Conservation (phyloP, 2,113 vertebrate genomes). For the Pterocles burchelli region DNA sequence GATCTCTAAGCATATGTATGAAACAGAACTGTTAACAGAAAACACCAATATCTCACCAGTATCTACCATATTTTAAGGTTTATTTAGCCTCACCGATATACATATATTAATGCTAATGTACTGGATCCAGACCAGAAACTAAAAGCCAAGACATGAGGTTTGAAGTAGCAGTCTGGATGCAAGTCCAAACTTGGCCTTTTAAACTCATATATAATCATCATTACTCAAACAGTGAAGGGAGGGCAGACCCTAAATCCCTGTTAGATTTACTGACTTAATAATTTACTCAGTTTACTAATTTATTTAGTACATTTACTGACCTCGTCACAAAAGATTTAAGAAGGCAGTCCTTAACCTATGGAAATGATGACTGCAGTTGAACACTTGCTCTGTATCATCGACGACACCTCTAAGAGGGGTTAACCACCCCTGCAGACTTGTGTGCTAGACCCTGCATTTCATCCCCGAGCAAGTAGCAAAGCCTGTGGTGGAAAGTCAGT, state of each 20-base stretch:
- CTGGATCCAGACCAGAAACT: neutral
- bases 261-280: constrained; percentile 18
- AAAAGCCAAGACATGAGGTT: neutral
- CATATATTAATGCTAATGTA: constrained; percentile 20
- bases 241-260: neutral
- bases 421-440: neutral
- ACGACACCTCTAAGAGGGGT: neutral
- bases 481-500: neutral
- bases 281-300: constrained; percentile 18
- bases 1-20: neutral
- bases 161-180: neutral
- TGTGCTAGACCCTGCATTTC: neutral
- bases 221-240: neutral
- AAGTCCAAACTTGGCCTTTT: neutral
- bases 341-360: neutral
- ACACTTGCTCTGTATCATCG: neutral
- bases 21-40: neutral
- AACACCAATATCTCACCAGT: neutral
- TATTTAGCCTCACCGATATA: neutral
- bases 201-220: constrained; percentile 18
- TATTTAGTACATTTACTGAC: neutral
- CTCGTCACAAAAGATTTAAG: neutral
- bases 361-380: neutral
- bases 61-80: constrained; percentile 15
- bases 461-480: neutral